Percentiles rank a stretch among this genome's conserved stretches.
Evolutionary conservation across 2,113 vertebrate species (phyloP).

Genomic region (Epinephelus fuscoguttatus): DNA sequence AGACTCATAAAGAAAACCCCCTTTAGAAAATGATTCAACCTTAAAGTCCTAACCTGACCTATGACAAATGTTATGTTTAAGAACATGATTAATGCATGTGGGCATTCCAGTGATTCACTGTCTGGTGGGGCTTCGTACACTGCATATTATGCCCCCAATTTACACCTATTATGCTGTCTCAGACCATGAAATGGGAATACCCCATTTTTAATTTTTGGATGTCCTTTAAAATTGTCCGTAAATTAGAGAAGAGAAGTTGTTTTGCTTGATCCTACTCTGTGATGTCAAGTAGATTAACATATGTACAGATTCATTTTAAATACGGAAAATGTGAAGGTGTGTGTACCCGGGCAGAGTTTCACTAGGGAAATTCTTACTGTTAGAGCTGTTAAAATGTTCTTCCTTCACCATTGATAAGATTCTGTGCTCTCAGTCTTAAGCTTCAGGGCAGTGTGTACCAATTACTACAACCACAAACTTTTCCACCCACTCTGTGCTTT

Average conservation of each 20-base stretch:
- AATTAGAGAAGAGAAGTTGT: background rate
- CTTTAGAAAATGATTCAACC: conserved; percentile 66
- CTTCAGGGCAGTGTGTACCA: background rate
- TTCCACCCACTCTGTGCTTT: background rate
- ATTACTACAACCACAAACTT: conserved; percentile 6
- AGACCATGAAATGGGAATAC: conserved; percentile 54
- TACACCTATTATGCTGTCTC: conserved; percentile 24
- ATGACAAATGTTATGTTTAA: conserved; percentile 52
- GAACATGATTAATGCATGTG: conserved; percentile 49
- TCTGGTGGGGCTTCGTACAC: conserved; percentile 38
- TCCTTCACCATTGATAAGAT: background rate
- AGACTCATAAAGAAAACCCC: conserved; percentile 63
- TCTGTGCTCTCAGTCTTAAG: background rate
- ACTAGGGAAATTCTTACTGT: background rate
- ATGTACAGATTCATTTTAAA: background rate
- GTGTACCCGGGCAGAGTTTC: background rate
- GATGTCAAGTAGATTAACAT: background rate
- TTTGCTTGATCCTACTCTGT: background rate
- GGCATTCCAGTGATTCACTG: conserved; percentile 73
- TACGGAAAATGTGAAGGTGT: conserved; percentile 12
- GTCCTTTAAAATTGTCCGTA: background rate
- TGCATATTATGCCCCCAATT: conserved; percentile 27
- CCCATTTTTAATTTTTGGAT: conserved; percentile 22
- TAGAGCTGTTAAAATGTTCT: background rate
- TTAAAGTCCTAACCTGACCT: conserved; percentile 52